Percentiles rank a stretch among this genome's conserved stretches.
These are phyloP conservation scores for Pyrocoelia pectoralis DNA, from an alignment of 2,888 invertebrate species.

Conservation along the genomic window DNA sequence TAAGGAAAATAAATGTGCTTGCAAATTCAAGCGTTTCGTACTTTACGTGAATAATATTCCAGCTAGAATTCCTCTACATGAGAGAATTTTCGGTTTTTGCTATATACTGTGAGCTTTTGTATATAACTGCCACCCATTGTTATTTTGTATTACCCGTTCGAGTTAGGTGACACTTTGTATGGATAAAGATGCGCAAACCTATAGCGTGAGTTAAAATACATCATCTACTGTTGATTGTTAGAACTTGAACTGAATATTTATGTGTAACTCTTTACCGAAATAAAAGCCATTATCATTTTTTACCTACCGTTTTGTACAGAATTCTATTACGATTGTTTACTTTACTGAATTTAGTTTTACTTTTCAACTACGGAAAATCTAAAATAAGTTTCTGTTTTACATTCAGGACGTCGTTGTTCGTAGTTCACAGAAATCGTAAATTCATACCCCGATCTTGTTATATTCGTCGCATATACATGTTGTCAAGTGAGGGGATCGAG, in stretches of 20 bases:
- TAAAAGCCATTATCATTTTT: not conserved
- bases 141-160: conserved; percentile 6
- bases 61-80: conserved; percentile 8
- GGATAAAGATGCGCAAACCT: not conserved
- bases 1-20: not conserved
- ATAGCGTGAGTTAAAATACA: not conserved
- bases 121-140: conserved; percentile 7
- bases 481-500: conserved; percentile 37
- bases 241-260: not conserved
- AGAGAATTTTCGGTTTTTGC: conserved; percentile 12
- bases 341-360: not conserved
- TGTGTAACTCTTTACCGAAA: not conserved
- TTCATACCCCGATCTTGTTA: conserved; percentile 43
- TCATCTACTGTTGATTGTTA: not conserved
- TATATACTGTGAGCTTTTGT: not conserved
- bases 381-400: not conserved
- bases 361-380: not conserved
- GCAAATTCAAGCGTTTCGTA: conserved; percentile 3
- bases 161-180: conserved; percentile 3
- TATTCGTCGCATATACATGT: conserved; percentile 43
- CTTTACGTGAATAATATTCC: conserved; percentile 6
- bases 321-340: not conserved
- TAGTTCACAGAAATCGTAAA: conserved; percentile 29
- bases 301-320: too few relatives aligned
- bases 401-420: not conserved